phyloP scores from a whole-genome alignment of 1,140 invertebrate species.

The Cylas formicarius region DNA sequence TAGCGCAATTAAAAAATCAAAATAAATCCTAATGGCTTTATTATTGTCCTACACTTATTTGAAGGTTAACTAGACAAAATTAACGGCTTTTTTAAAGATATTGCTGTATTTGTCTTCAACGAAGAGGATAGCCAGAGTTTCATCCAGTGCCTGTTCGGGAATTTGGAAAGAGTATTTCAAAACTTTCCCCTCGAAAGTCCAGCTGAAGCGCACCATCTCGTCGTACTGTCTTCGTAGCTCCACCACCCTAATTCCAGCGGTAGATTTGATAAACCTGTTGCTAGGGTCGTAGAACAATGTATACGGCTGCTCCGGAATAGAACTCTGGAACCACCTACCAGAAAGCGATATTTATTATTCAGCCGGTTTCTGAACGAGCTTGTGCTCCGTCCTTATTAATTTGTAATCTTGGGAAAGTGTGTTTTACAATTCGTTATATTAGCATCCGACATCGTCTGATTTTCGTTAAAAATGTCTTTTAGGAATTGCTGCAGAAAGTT shows the following conservation, averaged over 20 bases:
- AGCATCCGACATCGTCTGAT: too few relatives aligned
- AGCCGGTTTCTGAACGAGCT: slow-evolving; percentile 35
- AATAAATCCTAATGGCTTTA: too few relatives aligned
- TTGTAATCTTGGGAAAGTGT: too few relatives aligned
- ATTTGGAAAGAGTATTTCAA: slow-evolving; percentile 52
- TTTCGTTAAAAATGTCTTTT: too few relatives aligned
- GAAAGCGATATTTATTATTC: slow-evolving; percentile 19
- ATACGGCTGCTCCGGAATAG: slow-evolving; percentile 46
- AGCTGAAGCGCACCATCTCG: slow-evolving; percentile 56
- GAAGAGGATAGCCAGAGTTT: slow-evolving; percentile 45
- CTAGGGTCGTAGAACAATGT: slow-evolving; percentile 47
- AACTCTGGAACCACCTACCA: slow-evolving; percentile 51
- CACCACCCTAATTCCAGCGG: slow-evolving; percentile 58
- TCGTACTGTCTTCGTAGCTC: slow-evolving; percentile 58
- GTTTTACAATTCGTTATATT: too few relatives aligned
- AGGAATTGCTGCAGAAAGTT: too few relatives aligned
- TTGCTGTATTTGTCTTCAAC: slow-evolving; percentile 51
- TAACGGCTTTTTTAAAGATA: slow-evolving; percentile 42
- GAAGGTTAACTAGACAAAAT: too few relatives aligned
- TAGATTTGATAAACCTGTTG: slow-evolving; percentile 55
- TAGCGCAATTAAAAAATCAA: too few relatives aligned
- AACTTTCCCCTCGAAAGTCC: slow-evolving; percentile 54
- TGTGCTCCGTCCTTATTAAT: background rate
- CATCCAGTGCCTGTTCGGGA: slow-evolving; percentile 42
- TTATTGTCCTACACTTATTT: too few relatives aligned